Evolutionary conservation across 2,113 vertebrate species (phyloP).

Genomic region (Xiphias gladius): DNA sequence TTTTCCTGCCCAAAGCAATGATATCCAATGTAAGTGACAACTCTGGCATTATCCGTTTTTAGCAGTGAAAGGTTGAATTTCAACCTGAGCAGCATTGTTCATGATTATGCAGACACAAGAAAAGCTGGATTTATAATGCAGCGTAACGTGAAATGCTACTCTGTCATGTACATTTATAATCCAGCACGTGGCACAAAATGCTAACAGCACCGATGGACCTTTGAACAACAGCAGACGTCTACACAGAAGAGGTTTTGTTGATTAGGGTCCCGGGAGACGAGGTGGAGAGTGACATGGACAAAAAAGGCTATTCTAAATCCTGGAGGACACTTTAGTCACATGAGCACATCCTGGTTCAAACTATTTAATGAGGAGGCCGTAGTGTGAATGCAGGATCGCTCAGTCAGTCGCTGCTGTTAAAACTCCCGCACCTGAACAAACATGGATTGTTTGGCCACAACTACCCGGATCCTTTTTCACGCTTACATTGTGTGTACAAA

Average conservation of each 20-base stretch:
- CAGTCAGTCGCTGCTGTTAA: constrained; percentile 1
- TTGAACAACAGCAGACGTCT: constrained; percentile 1
- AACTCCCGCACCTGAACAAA: constrained; percentile 34
- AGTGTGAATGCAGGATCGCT: constrained; percentile 6
- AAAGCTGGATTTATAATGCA: constrained; percentile 22
- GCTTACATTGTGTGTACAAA: too few species aligned
- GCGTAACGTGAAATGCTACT: constrained; percentile 51
- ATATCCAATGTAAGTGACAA: constrained; percentile 73
- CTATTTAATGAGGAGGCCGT: constrained; percentile 22
- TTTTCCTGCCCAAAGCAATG: constrained; percentile 58
- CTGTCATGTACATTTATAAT: constrained; percentile 54
- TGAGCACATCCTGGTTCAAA: constrained; percentile 21
- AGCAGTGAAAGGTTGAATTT: constrained; percentile 73
- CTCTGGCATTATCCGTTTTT: constrained; percentile 73
- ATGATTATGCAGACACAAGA: constrained; percentile 54
- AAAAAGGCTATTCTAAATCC: not conserved
- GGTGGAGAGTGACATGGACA: not conserved
- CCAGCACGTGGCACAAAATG: not conserved
- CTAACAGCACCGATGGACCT: constrained; percentile 24
- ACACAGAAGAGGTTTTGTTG: constrained; percentile 12
- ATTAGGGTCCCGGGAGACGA: constrained; percentile 30
- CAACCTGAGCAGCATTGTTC: constrained; percentile 52
- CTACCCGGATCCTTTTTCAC: not conserved
- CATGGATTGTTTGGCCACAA: not conserved
- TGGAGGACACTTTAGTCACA: constrained; percentile 33